Conservation (phyloP, 2,888 invertebrate genomes). For the Pterostichus madidus region DNA sequence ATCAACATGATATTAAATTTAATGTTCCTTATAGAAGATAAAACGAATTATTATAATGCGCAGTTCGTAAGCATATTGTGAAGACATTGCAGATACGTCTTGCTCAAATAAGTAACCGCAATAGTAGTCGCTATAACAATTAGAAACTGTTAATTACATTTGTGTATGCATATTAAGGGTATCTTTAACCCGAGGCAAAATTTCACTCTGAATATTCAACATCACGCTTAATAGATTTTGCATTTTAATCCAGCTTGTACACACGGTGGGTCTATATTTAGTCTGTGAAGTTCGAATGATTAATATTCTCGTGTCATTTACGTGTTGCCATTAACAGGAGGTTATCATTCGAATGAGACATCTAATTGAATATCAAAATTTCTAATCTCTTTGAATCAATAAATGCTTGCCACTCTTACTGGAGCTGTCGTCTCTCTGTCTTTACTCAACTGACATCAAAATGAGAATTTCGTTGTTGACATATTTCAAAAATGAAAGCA, state of each 20-base stretch:
- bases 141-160: conserved; percentile 63
- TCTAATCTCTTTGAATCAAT: conserved; percentile 20
- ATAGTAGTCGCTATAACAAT: conserved; percentile 34
- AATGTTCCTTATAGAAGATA: neutral
- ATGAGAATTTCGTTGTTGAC: neutral
- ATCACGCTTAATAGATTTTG: conserved; percentile 65
- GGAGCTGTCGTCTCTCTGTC: neutral
- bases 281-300: conserved; percentile 34
- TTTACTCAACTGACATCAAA: neutral
- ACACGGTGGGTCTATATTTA: conserved; percentile 45
- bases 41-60: conserved; percentile 4
- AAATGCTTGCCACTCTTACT: conserved; percentile 19
- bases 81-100: conserved; percentile 16
- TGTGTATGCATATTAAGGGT: conserved; percentile 58
- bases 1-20: neutral
- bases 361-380: conserved; percentile 19
- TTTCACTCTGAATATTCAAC: conserved; percentile 65
- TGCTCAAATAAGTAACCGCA: conserved; percentile 41
- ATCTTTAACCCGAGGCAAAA: conserved; percentile 58
- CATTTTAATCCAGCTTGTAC: conserved; percentile 60
- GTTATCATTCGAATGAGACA: conserved; percentile 28
- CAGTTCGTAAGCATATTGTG: conserved; percentile 27
- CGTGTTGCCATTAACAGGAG: conserved; percentile 5
- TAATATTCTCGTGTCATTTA: conserved; percentile 32
- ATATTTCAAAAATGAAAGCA: neutral